Evolutionary conservation across 2,888 invertebrate genomes (phyloP), one percentile per base, ranked within the genome.

Genomic region (Drosophila recens): DNA sequence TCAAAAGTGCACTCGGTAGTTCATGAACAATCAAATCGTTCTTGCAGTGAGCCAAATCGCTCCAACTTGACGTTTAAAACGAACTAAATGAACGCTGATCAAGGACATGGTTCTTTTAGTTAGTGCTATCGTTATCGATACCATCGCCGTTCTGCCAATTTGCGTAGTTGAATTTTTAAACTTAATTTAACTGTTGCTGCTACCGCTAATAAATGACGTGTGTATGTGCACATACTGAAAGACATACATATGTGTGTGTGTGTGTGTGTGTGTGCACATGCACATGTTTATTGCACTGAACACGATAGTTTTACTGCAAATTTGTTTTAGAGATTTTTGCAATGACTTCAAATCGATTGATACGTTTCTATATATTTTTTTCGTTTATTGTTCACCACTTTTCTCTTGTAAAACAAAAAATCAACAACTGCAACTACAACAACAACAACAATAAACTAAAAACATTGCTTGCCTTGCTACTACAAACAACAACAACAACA

Each of bases 401-500:
- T 34, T 36, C 56, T 58, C 59, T 72, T 59, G 72, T 62, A 64
- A 58, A 54, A 78, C n/a, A 78, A 49, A 74, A 48, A 15, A 23
- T 42, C 46, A 49, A 48, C 53, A 40, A 63, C 68, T 53, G 57
- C 59, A 43, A 73, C 40, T 61, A 64, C 69, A 43, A 63, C 1
- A 20, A 20, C 20, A 63, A 58, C 69, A 75, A 70, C 56, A 66
- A 72, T 56, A 70, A 66, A 46, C 53, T 72, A 57, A 63, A 49
- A 58, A 79, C 59, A 72, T 74, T 86, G 87, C 89, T 82, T 86
- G 86, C 72, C 86, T 79, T 79, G 84, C 89, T 69, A 80, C 83
- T 53, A 81, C 71, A 70, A 76, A 70, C 67, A 67, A 76, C 1
- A 17, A 17, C 1, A 17, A 17, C 64, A 65, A 23, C 36, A 36